These are phyloP conservation scores for Misgurnus mizolepis DNA, from an alignment of 2,113 vertebrate species.

Conservation along the genomic window DNA sequence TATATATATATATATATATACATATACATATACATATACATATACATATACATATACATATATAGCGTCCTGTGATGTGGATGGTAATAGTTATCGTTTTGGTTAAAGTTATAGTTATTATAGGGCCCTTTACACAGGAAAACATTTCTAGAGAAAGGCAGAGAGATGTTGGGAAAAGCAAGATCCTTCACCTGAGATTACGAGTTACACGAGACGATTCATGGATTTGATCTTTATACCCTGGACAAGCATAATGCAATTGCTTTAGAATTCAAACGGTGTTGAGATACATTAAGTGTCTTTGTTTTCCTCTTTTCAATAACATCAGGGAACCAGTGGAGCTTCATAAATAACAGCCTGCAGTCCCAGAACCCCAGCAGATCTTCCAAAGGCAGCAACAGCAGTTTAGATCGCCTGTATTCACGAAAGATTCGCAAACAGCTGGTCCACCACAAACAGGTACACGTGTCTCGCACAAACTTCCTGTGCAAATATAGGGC, in stretches of 20 bases:
- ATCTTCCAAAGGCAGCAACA: slow-evolving; percentile 88
- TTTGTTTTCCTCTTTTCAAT: slow-evolving; percentile 25
- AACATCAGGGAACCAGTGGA: slow-evolving; percentile 93
- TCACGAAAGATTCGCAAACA: slow-evolving; percentile 98
- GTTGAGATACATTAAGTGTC: not conserved
- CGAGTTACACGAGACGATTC: too few relatives aligned
- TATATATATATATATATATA: too few relatives aligned
- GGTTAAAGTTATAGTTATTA: too few relatives aligned
- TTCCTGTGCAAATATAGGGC: not conserved
- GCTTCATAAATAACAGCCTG: slow-evolving; percentile 98
- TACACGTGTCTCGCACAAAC: slow-evolving; percentile 73
- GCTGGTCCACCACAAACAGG: slow-evolving; percentile 98
- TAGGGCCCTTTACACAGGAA: too few relatives aligned
- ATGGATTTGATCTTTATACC: too few relatives aligned
- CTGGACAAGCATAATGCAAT: not conserved
- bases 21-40: too few relatives aligned
- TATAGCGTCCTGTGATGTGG: too few relatives aligned
- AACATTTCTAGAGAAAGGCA: too few relatives aligned
- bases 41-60: too few relatives aligned
- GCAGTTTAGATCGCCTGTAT: slow-evolving; percentile 94
- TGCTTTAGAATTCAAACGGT: not conserved
- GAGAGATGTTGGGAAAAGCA: too few relatives aligned
- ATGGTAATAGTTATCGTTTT: too few relatives aligned
- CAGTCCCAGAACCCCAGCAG: slow-evolving; percentile 90
- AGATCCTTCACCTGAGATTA: too few relatives aligned